Evolutionary conservation across 2,888 invertebrate species (phyloP).

Genomic region (Bursaphelenchus okinawaensis): DNA sequence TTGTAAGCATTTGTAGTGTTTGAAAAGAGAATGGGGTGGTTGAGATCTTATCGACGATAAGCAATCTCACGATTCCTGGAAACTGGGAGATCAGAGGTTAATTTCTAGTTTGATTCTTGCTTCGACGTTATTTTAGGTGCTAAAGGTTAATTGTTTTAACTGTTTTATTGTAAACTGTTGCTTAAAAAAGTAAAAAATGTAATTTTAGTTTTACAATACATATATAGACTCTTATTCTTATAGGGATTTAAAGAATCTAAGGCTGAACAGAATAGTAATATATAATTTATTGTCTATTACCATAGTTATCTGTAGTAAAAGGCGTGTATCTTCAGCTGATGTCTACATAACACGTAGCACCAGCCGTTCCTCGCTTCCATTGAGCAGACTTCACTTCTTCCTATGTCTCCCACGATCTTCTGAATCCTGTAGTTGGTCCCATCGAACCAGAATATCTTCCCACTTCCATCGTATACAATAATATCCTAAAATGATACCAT

Average conservation of each 20-base stretch:
- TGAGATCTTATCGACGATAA: neutral
- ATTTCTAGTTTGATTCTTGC: neutral
- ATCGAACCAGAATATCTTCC: constrained; percentile 39
- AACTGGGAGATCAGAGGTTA: neutral
- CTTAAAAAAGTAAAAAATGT: too few species aligned
- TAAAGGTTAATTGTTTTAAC: too few species aligned
- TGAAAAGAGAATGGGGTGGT: neutral
- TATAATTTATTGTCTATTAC: constrained; percentile 3
- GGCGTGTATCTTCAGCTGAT: constrained; percentile 30
- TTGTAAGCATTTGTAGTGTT: neutral
- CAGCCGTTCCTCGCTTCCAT: constrained; percentile 28
- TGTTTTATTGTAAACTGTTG: too few species aligned
- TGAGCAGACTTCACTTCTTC: constrained; percentile 32
- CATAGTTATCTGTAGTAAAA: constrained; percentile 25
- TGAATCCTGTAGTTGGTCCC: constrained; percentile 31
- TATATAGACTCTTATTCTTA: too few species aligned
- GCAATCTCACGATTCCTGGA: neutral
- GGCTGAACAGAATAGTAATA: too few species aligned
- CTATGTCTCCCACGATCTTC: constrained; percentile 37
- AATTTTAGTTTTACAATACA: too few species aligned
- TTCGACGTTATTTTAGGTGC: neutral
- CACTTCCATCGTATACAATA: constrained; percentile 37
- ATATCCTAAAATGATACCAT: constrained; percentile 38
- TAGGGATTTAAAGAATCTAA: too few species aligned
- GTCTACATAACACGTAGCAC: constrained; percentile 35